Base-by-base conservation (phyloP, 2,113 vertebrate genomes). In the Pachypanchax playfairii region DNA sequence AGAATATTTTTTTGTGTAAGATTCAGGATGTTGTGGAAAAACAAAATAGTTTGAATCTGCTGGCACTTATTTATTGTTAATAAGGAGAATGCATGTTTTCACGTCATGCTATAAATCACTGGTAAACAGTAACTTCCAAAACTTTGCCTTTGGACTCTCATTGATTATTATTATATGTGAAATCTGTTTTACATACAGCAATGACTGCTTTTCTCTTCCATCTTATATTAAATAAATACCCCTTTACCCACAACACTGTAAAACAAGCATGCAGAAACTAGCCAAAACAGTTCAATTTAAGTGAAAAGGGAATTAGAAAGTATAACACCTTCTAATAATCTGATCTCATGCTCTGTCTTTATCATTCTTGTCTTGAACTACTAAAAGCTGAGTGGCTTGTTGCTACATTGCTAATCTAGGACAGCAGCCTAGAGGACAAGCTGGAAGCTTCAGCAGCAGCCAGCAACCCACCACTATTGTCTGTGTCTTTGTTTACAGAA, bases 391-490 rank as follows among this genome's bases (percentile, higher is more conserved):
- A 50, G 47, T 52, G 65, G 59, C 65, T 63, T 65, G 53, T 56
- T 69, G 77, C 57, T 65, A 47, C 43, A 42, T 29, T 38, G 70
- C 70, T 86, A 82, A 88, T 80, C 78, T 80, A 77, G 75, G 70
- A 83, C 56, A 31, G 54, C 51, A 57, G 78, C 82, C 80, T 67
- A 59, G 64, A 81, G 82, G 75, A 82, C 67, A 53, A 61, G 76
- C 86, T 76, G 14, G 17, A 49, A 82, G 78, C 73, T 55, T 50
- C 71, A 24, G 25, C 73, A 63, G 39, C 73, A 67, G 75, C 75
- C 82, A 85, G 47, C 77, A 82, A 52, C 82, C 84, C 80, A 85
- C 77, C 43, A 39, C 75, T 48, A 83, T 86, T 86, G 82, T 88
- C 78, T 80, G 51, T 26, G 64, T 66, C 76, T 88, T 84, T 84